Evolutionary conservation across 2,888 invertebrate species (phyloP).

Genomic region (Cantharis flavilabris): DNA sequence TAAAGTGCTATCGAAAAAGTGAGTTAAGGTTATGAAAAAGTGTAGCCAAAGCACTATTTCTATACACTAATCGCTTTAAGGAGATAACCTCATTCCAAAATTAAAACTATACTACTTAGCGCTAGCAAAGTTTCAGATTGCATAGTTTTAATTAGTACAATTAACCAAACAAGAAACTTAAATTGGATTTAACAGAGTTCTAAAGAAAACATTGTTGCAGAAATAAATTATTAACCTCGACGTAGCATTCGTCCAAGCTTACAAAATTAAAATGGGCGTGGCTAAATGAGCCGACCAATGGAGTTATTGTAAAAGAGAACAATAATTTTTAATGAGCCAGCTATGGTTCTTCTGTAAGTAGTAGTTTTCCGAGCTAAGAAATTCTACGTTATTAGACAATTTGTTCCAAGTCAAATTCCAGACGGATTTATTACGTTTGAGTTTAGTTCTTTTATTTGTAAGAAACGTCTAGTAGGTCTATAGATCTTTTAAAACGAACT

Average conservation of each 20-base stretch:
- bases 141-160: neutral
- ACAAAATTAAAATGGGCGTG: neutral
- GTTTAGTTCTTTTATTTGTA: slow-evolving; percentile 16
- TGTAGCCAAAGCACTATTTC: neutral
- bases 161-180: neutral
- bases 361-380: neutral
- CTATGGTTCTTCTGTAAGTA: neutral
- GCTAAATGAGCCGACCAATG: neutral
- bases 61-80: neutral
- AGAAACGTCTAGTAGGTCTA: slow-evolving; percentile 13
- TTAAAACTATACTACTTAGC: neutral
- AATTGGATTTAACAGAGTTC: neutral
- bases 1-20: slow-evolving; percentile 15
- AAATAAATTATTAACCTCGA: neutral
- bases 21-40: neutral
- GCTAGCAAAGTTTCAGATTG: neutral
- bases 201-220: neutral
- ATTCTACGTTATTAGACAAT: slow-evolving; percentile 15
- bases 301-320: neutral
- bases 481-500: slow-evolving; percentile 20
- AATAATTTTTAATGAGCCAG: neutral
- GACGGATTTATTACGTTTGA: slow-evolving; percentile 17
- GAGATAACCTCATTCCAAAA: neutral
- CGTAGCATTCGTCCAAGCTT: neutral
- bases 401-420: slow-evolving; percentile 20